Evolutionary conservation across 2,888 invertebrate genomes (phyloP).

Genomic region (Fabriciana adippe): DNA sequence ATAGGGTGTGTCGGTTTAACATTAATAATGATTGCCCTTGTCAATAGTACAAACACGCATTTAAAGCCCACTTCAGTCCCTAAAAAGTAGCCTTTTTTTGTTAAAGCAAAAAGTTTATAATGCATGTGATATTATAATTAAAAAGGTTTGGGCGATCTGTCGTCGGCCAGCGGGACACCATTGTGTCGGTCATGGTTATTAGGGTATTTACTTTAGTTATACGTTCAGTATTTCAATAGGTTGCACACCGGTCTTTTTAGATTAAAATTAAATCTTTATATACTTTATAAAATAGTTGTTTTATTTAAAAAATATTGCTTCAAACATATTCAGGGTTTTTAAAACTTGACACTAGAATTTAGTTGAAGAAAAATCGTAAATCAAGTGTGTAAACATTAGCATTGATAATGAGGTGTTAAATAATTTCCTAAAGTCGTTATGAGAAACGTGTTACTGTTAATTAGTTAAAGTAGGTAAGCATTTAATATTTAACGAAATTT

Average conservation of each 20-base stretch:
- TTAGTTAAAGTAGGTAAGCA: conserved; percentile 34
- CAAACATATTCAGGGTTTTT: not conserved
- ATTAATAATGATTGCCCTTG: conserved; percentile 34
- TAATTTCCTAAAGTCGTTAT: conserved; percentile 33
- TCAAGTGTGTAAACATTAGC: conserved; percentile 18
- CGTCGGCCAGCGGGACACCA: conserved; percentile 67
- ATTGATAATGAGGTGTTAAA: conserved; percentile 31
- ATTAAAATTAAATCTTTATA: conserved; percentile 5
- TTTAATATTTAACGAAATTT: conserved; percentile 16
- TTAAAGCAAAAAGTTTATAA: conserved; percentile 67
- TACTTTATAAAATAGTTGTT: not conserved
- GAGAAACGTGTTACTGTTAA: conserved; percentile 38
- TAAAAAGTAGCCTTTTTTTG: conserved; percentile 42
- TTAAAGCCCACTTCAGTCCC: conserved; percentile 53
- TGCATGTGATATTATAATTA: conserved; percentile 82
- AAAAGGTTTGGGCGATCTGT: conserved; percentile 70
- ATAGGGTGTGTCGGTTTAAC: conserved; percentile 24
- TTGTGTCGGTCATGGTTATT: conserved; percentile 74
- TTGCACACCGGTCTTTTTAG: conserved; percentile 28
- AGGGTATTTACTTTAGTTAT: conserved; percentile 78
- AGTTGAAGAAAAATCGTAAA: not conserved
- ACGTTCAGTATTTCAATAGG: conserved; percentile 63
- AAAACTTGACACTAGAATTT: not conserved
- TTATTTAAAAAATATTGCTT: conserved; percentile 9
- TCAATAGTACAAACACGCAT: conserved; percentile 32